Percentiles rank a stretch among this genome's conserved stretches.
These are phyloP conservation scores for Callyntrura sp. DNA, from an alignment of 2,888 invertebrate genomes.

Conservation along the genomic window DNA sequence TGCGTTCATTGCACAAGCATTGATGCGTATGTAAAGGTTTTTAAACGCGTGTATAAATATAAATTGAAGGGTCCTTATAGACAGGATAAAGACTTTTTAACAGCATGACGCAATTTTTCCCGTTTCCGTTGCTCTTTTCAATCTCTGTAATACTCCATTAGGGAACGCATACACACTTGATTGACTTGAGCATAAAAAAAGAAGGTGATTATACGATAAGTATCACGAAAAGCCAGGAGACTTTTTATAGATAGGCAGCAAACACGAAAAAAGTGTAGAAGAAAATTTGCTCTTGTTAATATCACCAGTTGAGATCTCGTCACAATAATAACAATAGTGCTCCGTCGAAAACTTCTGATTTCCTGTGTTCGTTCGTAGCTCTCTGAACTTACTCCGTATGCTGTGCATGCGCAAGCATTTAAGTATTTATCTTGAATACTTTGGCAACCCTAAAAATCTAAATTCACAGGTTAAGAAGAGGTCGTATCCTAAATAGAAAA, in stretches of 20 bases:
- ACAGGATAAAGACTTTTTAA: too few relatives aligned
- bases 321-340: background rate
- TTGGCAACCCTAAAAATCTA: slow-evolving; percentile 9
- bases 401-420: background rate
- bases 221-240: background rate
- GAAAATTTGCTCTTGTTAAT: slow-evolving; percentile 9
- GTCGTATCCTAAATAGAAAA: slow-evolving; percentile 5
- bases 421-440: slow-evolving; percentile 18
- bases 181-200: background rate
- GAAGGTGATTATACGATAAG: background rate
- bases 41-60: background rate
- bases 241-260: background rate
- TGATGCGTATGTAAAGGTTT: background rate
- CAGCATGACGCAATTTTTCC: background rate
- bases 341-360: slow-evolving; percentile 55
- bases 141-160: background rate
- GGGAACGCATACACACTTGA: background rate
- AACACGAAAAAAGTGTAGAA: background rate
- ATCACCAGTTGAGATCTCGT: slow-evolving; percentile 49
- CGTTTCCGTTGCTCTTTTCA: background rate
- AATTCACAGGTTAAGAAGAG: slow-evolving; percentile 19
- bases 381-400: background rate
- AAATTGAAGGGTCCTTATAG: too few relatives aligned
- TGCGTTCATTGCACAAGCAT: background rate
- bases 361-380: slow-evolving; percentile 41